These are phyloP conservation scores for Grallaria varia DNA, from an alignment of 2,113 vertebrate genomes.

Conservation along the genomic window DNA sequence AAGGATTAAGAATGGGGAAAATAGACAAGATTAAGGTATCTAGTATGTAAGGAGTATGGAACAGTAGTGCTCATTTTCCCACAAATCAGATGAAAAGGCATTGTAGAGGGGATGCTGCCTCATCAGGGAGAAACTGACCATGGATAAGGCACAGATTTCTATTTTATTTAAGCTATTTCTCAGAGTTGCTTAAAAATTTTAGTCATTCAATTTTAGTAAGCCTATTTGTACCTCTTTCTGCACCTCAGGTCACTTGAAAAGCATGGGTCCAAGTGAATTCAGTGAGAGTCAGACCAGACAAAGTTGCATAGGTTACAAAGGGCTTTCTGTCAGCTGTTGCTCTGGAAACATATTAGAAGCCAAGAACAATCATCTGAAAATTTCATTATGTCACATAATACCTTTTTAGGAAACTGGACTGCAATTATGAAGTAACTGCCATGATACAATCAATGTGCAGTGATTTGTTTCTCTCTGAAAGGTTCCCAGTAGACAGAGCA, in stretches of 20 bases:
- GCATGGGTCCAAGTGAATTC: neutral
- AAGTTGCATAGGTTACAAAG: neutral
- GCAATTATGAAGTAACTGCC: neutral
- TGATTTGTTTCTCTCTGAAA: conserved; percentile 57
- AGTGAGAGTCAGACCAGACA: neutral
- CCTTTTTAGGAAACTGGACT: neutral
- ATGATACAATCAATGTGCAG: neutral
- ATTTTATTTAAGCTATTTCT: neutral
- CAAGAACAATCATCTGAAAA: neutral
- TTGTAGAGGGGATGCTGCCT: neutral
- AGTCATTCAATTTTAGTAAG: neutral
- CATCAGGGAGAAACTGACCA: neutral
- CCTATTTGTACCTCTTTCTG: neutral
- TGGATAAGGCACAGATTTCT: neutral
- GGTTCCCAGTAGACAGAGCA: conserved; percentile 87
- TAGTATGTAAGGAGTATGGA: neutral
- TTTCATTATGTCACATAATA: neutral
- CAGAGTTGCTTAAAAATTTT: neutral
- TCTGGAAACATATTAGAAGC: neutral
- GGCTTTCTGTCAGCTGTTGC: neutral
- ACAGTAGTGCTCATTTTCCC: neutral
- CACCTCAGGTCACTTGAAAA: neutral
- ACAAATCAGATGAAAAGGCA: neutral
- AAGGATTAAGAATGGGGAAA: neutral
- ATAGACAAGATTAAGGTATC: neutral